Evolutionary conservation across 2,888 invertebrate species (phyloP).

Genomic region (Heliconius aoede): DNA sequence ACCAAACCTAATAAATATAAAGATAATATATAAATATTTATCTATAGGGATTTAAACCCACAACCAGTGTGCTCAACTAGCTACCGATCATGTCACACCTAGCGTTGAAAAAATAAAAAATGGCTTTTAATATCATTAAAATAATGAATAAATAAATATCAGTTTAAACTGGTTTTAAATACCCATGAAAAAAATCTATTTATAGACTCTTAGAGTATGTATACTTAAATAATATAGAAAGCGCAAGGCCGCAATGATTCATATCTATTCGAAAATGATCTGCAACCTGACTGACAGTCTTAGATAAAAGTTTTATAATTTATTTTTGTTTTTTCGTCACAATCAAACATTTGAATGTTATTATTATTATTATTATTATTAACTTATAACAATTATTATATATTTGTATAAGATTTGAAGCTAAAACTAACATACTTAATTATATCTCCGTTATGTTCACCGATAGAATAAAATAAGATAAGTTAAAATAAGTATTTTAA

Average conservation of each 20-base stretch:
- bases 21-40: neutral
- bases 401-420: too few species aligned
- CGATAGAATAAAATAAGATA: too few species aligned
- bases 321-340: neutral
- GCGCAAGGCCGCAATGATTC: slow-evolving; percentile 17
- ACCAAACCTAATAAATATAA: neutral
- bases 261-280: slow-evolving; percentile 3
- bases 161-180: neutral
- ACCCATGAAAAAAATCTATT: neutral
- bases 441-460: too few species aligned
- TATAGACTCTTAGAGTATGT: slow-evolving; percentile 5
- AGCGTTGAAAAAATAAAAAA: too few species aligned
- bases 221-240: slow-evolving; percentile 11
- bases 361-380: too few species aligned
- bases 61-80: neutral
- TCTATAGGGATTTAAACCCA: neutral
- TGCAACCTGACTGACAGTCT: neutral
- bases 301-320: neutral
- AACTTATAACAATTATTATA: too few species aligned
- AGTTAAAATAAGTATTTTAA: too few species aligned
- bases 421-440: too few species aligned
- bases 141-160: neutral
- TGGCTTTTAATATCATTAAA: too few species aligned
- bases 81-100: neutral
- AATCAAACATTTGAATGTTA: too few species aligned